phyloP scores from a whole-genome alignment of 2,113 vertebrate species.

The Grammomys dolichurus region DNA sequence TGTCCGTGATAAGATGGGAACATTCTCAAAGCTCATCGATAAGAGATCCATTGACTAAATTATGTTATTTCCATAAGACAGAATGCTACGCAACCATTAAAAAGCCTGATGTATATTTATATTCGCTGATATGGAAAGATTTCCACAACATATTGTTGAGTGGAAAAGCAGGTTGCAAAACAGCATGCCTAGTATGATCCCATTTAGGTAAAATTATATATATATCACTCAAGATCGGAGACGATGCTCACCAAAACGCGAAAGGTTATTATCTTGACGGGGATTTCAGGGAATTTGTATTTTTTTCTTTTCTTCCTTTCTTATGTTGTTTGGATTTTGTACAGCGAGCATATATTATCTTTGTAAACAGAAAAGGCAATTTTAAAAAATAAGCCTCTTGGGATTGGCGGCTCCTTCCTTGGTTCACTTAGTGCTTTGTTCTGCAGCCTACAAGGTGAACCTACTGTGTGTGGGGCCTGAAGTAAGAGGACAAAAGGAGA shows the following conservation, averaged over 20 bases:
- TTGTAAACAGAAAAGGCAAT: slow-evolving; percentile 78
- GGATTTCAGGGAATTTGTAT: slow-evolving; percentile 73
- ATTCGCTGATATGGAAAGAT: slow-evolving; percentile 79
- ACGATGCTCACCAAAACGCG: slow-evolving; percentile 55
- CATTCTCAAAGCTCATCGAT: slow-evolving; percentile 42
- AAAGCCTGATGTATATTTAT: slow-evolving; percentile 81
- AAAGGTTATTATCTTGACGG: slow-evolving; percentile 78
- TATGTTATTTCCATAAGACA: slow-evolving; percentile 65
- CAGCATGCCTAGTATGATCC: slow-evolving; percentile 78
- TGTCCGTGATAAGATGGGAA: slow-evolving; percentile 7
- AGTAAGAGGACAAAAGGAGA: not conserved
- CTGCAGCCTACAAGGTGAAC: not conserved
- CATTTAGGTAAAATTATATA: slow-evolving; percentile 83
- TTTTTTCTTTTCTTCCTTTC: slow-evolving; percentile 70
- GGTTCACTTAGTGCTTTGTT: slow-evolving; percentile 40
- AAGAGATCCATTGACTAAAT: slow-evolving; percentile 63
- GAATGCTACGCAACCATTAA: slow-evolving; percentile 78
- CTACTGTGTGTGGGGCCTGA: not conserved
- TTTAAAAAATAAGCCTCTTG: slow-evolving; percentile 60
- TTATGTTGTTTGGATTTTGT: slow-evolving; percentile 75
- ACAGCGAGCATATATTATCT: slow-evolving; percentile 78
- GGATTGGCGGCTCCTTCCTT: slow-evolving; percentile 27
- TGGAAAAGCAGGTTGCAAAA: slow-evolving; percentile 82
- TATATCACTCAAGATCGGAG: slow-evolving; percentile 79
- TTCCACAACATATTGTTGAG: slow-evolving; percentile 81